phyloP scores from a whole-genome alignment of 2,113 vertebrate genomes.

The Trichomycterus rosablanca region DNA sequence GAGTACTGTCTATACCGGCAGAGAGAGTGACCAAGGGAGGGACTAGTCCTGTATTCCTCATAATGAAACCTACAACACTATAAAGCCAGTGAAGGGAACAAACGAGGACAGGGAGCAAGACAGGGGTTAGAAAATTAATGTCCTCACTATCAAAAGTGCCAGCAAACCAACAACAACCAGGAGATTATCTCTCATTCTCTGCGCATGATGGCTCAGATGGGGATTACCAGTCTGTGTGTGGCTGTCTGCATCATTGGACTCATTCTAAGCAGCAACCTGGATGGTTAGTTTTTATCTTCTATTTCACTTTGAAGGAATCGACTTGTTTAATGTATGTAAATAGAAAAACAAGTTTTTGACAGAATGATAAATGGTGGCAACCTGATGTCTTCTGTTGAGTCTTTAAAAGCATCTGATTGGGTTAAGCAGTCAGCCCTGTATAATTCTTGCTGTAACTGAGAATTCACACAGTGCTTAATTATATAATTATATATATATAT shows the following conservation, averaged over 20 bases:
- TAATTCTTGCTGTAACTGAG: too few relatives aligned
- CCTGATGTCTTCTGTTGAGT: too few relatives aligned
- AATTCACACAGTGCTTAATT: too few relatives aligned
- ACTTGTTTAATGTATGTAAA: too few relatives aligned
- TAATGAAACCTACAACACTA: too few relatives aligned
- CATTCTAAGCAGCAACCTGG: slow-evolving; percentile 5
- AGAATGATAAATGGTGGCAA: too few relatives aligned
- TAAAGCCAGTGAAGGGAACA: too few relatives aligned
- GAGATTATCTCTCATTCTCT: neutral
- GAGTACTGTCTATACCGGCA: neutral
- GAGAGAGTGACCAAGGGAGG: neutral
- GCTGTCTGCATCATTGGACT: slow-evolving; percentile 4
- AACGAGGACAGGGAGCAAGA: neutral
- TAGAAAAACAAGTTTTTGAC: too few relatives aligned
- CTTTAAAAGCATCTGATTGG: too few relatives aligned
- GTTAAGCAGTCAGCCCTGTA: too few relatives aligned
- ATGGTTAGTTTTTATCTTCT: slow-evolving; percentile 21
- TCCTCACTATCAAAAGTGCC: neutral
- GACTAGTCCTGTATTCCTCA: too few relatives aligned
- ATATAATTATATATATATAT: too few relatives aligned
- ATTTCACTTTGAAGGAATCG: neutral
- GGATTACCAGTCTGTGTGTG: neutral
- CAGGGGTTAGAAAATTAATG: neutral
- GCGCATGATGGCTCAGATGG: slow-evolving; percentile 8
- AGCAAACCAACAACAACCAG: neutral